These are phyloP conservation scores for Patella depressa DNA, from an alignment of 2,888 invertebrate genomes.

Conservation along the genomic window DNA sequence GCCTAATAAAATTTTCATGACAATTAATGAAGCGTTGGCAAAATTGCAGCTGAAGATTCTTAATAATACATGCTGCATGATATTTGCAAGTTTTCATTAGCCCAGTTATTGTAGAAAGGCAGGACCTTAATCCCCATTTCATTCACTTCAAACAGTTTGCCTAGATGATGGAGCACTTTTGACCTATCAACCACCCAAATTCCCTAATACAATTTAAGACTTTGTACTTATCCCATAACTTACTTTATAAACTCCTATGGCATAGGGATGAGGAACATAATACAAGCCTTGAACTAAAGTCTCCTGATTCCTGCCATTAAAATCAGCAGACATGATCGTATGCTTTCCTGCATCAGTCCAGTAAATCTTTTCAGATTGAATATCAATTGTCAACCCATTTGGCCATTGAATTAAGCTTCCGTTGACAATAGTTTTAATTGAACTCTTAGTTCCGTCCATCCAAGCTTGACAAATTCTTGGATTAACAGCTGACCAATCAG, in stretches of 20 bases:
- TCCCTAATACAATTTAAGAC: too few relatives aligned
- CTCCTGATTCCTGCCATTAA: slow-evolving; percentile 76
- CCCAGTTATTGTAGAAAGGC: too few relatives aligned
- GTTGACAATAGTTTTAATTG: slow-evolving; percentile 66
- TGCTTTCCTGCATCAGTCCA: slow-evolving; percentile 75
- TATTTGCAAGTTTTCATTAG: too few relatives aligned
- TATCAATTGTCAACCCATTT: slow-evolving; percentile 88
- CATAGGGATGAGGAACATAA: slow-evolving; percentile 85
- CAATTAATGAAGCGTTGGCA: too few relatives aligned
- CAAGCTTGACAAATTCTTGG: slow-evolving; percentile 86
- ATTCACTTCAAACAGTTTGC: too few relatives aligned
- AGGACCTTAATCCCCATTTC: too few relatives aligned
- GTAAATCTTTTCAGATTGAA: slow-evolving; percentile 84
- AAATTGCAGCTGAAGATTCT: too few relatives aligned
- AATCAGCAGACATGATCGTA: slow-evolving; percentile 83
- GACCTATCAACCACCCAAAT: too few relatives aligned
- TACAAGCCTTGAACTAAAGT: slow-evolving; percentile 74
- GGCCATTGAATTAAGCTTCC: slow-evolving; percentile 84
- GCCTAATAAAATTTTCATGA: too few relatives aligned
- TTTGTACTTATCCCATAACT: neutral
- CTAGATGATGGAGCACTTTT: too few relatives aligned
- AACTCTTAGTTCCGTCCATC: slow-evolving; percentile 80
- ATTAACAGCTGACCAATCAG: slow-evolving; percentile 86
- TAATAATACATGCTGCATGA: too few relatives aligned
- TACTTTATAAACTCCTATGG: slow-evolving; percentile 85